Conservation (phyloP, 2,113 vertebrate genomes). For the Morone chrysops region DNA sequence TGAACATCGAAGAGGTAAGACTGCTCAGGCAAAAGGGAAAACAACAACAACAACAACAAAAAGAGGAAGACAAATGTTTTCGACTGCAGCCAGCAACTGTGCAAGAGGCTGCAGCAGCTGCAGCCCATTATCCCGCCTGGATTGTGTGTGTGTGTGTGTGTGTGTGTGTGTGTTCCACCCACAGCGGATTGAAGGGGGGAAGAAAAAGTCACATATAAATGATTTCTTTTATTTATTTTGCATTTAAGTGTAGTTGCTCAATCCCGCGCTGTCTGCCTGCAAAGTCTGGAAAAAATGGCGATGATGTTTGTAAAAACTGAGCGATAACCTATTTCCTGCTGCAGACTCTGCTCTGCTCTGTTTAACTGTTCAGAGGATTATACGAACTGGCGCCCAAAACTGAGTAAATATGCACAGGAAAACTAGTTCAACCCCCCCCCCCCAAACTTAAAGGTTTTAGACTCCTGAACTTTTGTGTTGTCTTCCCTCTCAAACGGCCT, state of each 20-base stretch:
- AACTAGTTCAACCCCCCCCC: not conserved
- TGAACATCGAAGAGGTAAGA: slow-evolving; percentile 72
- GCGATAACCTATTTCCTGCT: slow-evolving; percentile 52
- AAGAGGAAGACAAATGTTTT: not conserved
- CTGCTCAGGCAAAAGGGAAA: not conserved
- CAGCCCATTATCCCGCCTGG: slow-evolving; percentile 63
- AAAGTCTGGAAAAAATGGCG: slow-evolving; percentile 50
- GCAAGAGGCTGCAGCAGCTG: slow-evolving; percentile 66
- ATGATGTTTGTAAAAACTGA: slow-evolving; percentile 35
- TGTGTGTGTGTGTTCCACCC: not conserved
- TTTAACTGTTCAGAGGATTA: not conserved
- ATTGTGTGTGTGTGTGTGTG: not conserved
- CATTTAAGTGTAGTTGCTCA: not conserved
- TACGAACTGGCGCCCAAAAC: not conserved
- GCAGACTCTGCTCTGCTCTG: not conserved
- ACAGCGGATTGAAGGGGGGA: not conserved
- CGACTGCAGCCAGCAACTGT: slow-evolving; percentile 29
- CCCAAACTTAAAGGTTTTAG: not conserved
- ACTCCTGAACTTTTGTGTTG: not conserved
- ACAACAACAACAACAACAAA: not conserved
- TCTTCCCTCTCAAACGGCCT: not conserved
- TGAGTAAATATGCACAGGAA: fast-evolving
- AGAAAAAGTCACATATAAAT: not conserved
- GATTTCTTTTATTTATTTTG: not conserved
- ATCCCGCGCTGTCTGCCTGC: not conserved